Base-by-base conservation (phyloP, 2,888 invertebrate species). In the Pterostichus madidus region DNA sequence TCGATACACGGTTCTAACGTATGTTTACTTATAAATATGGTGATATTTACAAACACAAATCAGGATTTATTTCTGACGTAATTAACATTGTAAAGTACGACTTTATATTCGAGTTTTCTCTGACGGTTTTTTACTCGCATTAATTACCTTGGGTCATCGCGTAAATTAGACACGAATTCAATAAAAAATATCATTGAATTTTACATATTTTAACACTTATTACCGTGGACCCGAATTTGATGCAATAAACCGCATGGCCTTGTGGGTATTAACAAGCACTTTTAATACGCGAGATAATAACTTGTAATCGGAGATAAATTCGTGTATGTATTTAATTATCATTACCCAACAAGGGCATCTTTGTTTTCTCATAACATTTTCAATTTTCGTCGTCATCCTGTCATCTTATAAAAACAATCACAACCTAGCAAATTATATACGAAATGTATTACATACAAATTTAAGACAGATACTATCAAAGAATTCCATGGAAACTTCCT, bases 131-230 rank as follows among this genome's bases (percentile, higher is more conserved):
- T 73, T 73, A 13, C 10, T 73, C 24, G 73, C 31, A 49, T 75
- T 52, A 75, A 75, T 75, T 75, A 52, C 75, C 75, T 75, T 75
- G 75, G 75, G n/a, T 75, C 75, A 75, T 75, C 75, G 31, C 32
- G 75, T 73, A 73, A 52, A 75, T 75, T 75, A 75, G 49, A 31
- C 49, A 46, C 52, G 24, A 75, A 11, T 49, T 49, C 24, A 32
- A 15, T 11, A 77, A 56, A 56, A 77, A 77, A 77, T 56, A 32
- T 77, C 77, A 77, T 77, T 77, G 56, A 56, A 39, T 10, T 77
- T 77, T 56, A 75, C 75, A 75, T 75, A 75, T 75, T 52, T 77
- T 56, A 31, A 56, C 39, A 77, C 56, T 71, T 71, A 77, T 71
- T 64, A 64, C 64, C 13, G 8, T 13, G 32, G 32, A 13, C 64